Evolutionary conservation across 2,888 invertebrate genomes (phyloP), one percentile per base, ranked within the genome.

Genomic region (Saturnia japonica): DNA sequence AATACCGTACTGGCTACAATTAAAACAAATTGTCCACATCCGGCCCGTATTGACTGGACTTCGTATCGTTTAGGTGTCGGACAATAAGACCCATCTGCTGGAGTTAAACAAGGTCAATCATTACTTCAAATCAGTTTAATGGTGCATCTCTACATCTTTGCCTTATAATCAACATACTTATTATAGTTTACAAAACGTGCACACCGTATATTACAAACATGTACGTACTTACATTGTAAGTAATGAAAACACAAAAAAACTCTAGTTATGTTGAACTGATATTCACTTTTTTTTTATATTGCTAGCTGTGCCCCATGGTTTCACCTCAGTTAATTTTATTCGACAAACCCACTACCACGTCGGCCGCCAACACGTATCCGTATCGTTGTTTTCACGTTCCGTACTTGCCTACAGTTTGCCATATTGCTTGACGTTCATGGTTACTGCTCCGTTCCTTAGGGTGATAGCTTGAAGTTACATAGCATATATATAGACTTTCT

Each of bases 1-100:
- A 64, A 71, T 68, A 66, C 68, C 28, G 67, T 84, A 85, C 83
- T 82, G 79, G 79, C 82, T 83, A 86, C 85, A 90, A 90, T 90
- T 91, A 91, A 87, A 86, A 82, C 88, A 88, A 93, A 93, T 93
- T 93, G 91, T 81, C 84, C 78, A 87, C 92, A 91, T 93, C 93
- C 93, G 91, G 90, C 82, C 84, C 82, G 82, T 86, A 90, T 91
- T 88, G 89, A 85, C 85, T 82, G 82, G 85, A 83, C 72, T 72
- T 70, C 74, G 72, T 71, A 75, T 82, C 81, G 82, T 87, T 87
- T 87, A 91, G 88, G 91, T 91, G 90, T 88, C 85, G 85, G 83
- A 82, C 89, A 89, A 91, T 88, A 87, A 85, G 87, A 89, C 84
- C 85, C 91, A 91, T 91, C 90, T 90, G 91, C 88, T 80, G 75